Conservation (phyloP, 2,113 vertebrate genomes). For the Ploceus nigricollis region DNA sequence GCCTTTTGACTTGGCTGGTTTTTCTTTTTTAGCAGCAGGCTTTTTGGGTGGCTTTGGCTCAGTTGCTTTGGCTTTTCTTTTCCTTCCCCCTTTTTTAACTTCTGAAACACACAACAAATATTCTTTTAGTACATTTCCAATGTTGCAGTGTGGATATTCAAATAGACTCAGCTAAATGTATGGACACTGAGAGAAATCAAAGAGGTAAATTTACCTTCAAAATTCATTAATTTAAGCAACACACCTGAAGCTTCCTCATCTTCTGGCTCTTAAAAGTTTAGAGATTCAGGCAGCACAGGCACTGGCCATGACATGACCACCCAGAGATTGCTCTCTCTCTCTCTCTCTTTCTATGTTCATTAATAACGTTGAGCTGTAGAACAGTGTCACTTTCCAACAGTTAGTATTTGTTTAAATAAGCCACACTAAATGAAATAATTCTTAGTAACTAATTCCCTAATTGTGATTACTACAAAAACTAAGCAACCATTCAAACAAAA, state of each 20-base stretch:
- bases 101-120: conserved; percentile 69
- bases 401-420: not conserved
- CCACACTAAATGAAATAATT: not conserved
- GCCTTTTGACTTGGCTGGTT: conserved; percentile 78
- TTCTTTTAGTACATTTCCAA: not conserved
- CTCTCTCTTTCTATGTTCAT: not conserved
- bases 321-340: not conserved
- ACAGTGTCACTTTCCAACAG: not conserved
- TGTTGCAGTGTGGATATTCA: not conserved
- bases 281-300: not conserved
- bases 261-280: not conserved
- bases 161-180: not conserved
- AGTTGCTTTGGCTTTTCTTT: conserved; percentile 78
- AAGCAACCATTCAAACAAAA: not conserved
- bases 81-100: conserved; percentile 78
- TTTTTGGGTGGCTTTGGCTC: conserved; percentile 74
- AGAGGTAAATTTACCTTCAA: not conserved
- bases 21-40: conserved; percentile 61
- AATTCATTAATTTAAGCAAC: not conserved
- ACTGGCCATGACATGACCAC: not conserved
- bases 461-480: not conserved
- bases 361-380: not conserved
- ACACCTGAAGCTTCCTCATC: not conserved
- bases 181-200: not conserved
- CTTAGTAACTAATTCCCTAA: not conserved